Conservation (phyloP, 2,888 invertebrate genomes). For the Andrena fulva region DNA sequence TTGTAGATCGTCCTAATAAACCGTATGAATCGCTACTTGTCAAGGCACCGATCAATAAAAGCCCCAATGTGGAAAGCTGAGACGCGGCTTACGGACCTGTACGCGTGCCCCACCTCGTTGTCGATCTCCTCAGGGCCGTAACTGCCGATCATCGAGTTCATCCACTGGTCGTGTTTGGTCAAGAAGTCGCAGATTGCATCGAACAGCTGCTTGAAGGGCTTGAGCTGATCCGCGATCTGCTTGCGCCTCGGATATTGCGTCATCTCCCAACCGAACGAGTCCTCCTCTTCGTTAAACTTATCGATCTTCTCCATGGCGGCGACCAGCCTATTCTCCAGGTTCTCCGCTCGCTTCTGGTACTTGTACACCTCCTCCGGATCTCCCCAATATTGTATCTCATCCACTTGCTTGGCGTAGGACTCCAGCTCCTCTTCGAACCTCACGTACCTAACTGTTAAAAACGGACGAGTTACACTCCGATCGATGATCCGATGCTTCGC, state of each 20-base stretch:
- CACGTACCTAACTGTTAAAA: slow-evolving; percentile 87
- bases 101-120: slow-evolving; percentile 88
- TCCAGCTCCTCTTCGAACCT: slow-evolving; percentile 94
- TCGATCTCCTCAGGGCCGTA: slow-evolving; percentile 97
- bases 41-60: no score
- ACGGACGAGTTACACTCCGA: background rate
- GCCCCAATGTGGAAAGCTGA: no score
- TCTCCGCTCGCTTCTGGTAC: slow-evolving; percentile 92
- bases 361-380: slow-evolving; percentile 92
- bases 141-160: slow-evolving; percentile 91
- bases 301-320: slow-evolving; percentile 93
- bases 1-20: slow-evolving; percentile 91
- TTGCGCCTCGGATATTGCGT: slow-evolving; percentile 96
- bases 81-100: slow-evolving; percentile 68
- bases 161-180: slow-evolving; percentile 93
- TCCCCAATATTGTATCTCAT: slow-evolving; percentile 94
- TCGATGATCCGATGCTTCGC: no score
- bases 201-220: slow-evolving; percentile 94
- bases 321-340: slow-evolving; percentile 91
- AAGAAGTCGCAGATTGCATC: slow-evolving; percentile 95
- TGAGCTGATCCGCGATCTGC: slow-evolving; percentile 90
- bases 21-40: background rate
- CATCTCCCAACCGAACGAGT: slow-evolving; percentile 94
- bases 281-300: slow-evolving; percentile 96
- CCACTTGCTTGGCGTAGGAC: slow-evolving; percentile 91